Conservation (phyloP, 1,140 invertebrate species). For the Drosophila suzukii region DNA sequence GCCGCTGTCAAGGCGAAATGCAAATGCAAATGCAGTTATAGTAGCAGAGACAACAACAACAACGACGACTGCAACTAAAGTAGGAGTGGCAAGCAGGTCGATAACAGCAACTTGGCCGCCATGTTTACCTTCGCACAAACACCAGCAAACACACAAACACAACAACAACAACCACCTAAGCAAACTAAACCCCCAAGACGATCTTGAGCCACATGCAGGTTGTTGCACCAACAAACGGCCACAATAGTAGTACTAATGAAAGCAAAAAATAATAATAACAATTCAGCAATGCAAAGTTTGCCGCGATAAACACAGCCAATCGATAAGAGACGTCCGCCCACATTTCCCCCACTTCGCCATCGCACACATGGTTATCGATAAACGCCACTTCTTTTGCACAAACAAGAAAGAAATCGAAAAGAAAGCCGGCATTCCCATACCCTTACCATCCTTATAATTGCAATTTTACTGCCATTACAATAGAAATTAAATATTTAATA, state of each 20-base stretch:
- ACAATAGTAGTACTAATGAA: background rate
- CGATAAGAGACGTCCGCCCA: constrained; percentile 18
- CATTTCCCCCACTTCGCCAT: background rate
- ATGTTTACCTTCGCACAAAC: constrained; percentile 56
- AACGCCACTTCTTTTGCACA: background rate
- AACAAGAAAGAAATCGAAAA: background rate
- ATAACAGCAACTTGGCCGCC: constrained; percentile 57
- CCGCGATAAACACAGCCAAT: constrained; percentile 22
- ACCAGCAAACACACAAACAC: constrained; percentile 16
- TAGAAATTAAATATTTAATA: no score
- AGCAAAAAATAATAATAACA: constrained; percentile 20
- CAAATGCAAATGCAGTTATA: constrained; percentile 67
- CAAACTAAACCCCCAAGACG: constrained; percentile 31
- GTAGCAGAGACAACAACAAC: constrained; percentile 26
- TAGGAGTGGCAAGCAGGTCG: constrained; percentile 61
- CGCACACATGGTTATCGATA: constrained; percentile 1
- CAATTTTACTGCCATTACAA: no score
- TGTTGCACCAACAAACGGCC: constrained; percentile 68
- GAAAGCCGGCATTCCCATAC: background rate
- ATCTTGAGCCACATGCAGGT: constrained; percentile 83
- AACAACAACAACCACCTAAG: constrained; percentile 2
- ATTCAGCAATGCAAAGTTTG: constrained; percentile 18
- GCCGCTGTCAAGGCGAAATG: constrained; percentile 79
- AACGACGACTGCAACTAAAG: constrained; percentile 34
- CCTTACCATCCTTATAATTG: no score